These are phyloP conservation scores for Apamea anceps DNA, from an alignment of 2,888 invertebrate species.

Conservation along the genomic window DNA sequence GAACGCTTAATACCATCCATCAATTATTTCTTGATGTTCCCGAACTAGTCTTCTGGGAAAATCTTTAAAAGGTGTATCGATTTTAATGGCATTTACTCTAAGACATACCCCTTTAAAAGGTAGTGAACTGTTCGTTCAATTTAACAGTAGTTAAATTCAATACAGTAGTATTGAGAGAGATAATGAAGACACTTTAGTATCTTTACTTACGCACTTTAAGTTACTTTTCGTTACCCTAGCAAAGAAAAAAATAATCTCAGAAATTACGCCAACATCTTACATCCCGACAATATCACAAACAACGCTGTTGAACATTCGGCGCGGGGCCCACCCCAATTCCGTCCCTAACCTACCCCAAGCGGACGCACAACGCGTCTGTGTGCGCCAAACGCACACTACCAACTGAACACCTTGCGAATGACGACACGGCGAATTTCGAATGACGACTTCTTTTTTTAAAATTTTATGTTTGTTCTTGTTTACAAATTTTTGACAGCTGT, in stretches of 20 bases:
- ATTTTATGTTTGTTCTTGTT: slow-evolving; percentile 56
- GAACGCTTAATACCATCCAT: slow-evolving; percentile 2
- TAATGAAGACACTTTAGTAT: neutral
- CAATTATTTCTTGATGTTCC: slow-evolving; percentile 8
- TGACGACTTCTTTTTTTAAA: slow-evolving; percentile 57
- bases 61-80: neutral
- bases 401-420: slow-evolving; percentile 68
- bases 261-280: slow-evolving; percentile 54
- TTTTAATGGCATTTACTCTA: neutral
- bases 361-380: slow-evolving; percentile 69
- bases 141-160: no score
- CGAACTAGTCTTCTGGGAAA: slow-evolving; percentile 16
- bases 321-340: slow-evolving; percentile 85
- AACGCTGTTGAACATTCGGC: slow-evolving; percentile 88
- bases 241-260: neutral
- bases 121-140: neutral
- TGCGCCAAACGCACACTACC: slow-evolving; percentile 62
- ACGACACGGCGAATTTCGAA: slow-evolving; percentile 59
- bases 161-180: no score
- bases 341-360: slow-evolving; percentile 88
- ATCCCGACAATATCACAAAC: slow-evolving; percentile 79
- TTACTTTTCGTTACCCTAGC: neutral
- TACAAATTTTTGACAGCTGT: slow-evolving; percentile 56
- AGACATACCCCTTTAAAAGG: neutral
- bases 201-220: neutral